phyloP scores from a whole-genome alignment of 2,888 invertebrate species.

The Lycaena phlaeas region DNA sequence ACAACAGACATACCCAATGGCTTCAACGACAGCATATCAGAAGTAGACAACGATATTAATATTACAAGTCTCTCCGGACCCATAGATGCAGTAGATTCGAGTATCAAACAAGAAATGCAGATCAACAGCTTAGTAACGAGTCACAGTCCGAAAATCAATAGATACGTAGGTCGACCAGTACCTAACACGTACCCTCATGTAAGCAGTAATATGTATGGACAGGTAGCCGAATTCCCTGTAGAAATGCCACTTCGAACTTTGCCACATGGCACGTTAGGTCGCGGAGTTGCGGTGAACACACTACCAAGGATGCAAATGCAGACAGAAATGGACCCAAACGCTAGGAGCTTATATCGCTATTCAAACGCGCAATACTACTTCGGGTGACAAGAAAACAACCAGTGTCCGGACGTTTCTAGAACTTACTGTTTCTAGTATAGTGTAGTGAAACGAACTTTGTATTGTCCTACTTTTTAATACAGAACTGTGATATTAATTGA shows the following conservation, averaged over 20 bases:
- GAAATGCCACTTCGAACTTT: slow-evolving; percentile 66
- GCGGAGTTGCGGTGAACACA: slow-evolving; percentile 62
- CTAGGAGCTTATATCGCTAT: slow-evolving; percentile 76
- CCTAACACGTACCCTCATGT: slow-evolving; percentile 66
- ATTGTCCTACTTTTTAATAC: slow-evolving; percentile 66
- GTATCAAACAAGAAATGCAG: slow-evolving; percentile 59
- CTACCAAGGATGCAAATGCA: slow-evolving; percentile 60
- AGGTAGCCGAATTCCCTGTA: slow-evolving; percentile 67
- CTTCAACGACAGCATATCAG: slow-evolving; percentile 90
- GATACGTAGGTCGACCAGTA: slow-evolving; percentile 62
- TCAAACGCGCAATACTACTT: slow-evolving; percentile 81
- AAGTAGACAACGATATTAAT: slow-evolving; percentile 85
- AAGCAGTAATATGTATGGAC: slow-evolving; percentile 67
- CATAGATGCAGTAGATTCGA: slow-evolving; percentile 65
- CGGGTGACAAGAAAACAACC: slow-evolving; percentile 79
- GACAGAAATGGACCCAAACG: slow-evolving; percentile 65
- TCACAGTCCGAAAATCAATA: slow-evolving; percentile 62
- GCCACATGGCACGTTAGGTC: slow-evolving; percentile 61
- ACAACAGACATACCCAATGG: slow-evolving; percentile 86
- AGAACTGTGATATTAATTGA: slow-evolving; percentile 72
- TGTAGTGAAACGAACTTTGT: slow-evolving; percentile 57
- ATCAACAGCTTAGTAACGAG: slow-evolving; percentile 47
- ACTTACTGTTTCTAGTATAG: slow-evolving; percentile 73
- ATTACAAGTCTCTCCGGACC: slow-evolving; percentile 78
- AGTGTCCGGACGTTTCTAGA: slow-evolving; percentile 67